Percentiles rank a stretch among this genome's conserved stretches.
These are phyloP conservation scores for Berghia stephanieae DNA, from an alignment of 1,140 invertebrate species.

Conservation along the genomic window DNA sequence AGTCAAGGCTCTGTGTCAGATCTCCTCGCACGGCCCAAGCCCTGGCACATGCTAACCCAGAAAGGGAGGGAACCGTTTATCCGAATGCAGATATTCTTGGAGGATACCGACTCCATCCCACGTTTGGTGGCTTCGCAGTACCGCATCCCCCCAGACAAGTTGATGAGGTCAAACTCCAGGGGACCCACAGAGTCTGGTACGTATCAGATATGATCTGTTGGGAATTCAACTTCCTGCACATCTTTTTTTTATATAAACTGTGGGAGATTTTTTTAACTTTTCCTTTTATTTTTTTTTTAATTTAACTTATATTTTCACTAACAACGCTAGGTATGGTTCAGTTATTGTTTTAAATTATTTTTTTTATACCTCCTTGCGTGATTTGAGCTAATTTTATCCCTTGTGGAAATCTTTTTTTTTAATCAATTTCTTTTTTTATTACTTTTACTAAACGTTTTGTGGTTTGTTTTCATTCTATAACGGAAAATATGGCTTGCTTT, in stretches of 20 bases:
- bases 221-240: too few relatives aligned
- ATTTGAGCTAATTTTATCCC: too few relatives aligned
- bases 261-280: too few relatives aligned
- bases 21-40: conserved; percentile 96
- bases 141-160: conserved; percentile 90
- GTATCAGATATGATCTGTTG: too few relatives aligned
- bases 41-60: conserved; percentile 99
- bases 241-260: too few relatives aligned
- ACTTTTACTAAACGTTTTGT: too few relatives aligned
- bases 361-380: not conserved
- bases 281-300: not conserved
- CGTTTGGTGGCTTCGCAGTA: conserved; percentile 96
- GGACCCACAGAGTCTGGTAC: conserved; percentile 33
- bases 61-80: conserved; percentile 98
- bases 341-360: not conserved
- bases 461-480: too few relatives aligned
- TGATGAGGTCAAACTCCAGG: conserved; percentile 70
- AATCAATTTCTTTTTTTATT: too few relatives aligned
- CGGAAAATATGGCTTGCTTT: too few relatives aligned
- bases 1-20: conserved; percentile 91
- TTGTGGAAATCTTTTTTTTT: too few relatives aligned
- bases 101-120: conserved; percentile 95
- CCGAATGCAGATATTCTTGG: conserved; percentile 96
- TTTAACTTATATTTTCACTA: not conserved
- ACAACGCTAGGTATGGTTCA: not conserved